These are phyloP conservation scores for Ardeotis arabs DNA, from an alignment of 2,113 vertebrate genomes.

Conservation along the genomic window DNA sequence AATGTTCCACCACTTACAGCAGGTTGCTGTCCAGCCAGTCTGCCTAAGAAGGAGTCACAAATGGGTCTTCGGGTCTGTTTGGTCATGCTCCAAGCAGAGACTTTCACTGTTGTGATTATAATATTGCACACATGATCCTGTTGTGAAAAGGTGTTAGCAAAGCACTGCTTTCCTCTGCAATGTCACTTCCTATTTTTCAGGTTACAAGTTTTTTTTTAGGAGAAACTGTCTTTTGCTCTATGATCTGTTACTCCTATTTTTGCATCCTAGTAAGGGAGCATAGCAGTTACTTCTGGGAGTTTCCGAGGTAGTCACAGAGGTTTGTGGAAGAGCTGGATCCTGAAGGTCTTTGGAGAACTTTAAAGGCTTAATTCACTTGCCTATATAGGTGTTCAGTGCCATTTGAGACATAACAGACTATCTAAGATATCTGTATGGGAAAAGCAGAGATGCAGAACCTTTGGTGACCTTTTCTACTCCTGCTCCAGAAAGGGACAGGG, in stretches of 20 bases:
- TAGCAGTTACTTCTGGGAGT: not conserved
- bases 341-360: not conserved
- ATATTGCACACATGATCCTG: not conserved
- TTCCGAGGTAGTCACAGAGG: not conserved
- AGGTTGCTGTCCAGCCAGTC: not conserved
- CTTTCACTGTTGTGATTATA: not conserved
- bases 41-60: not conserved
- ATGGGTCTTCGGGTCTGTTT: not conserved
- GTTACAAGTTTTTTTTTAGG: not conserved
- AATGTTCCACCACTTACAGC: not conserved
- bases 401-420: not conserved
- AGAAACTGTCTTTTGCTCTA: not conserved
- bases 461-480: not conserved
- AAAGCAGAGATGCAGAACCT: not conserved
- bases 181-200: not conserved
- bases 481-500: not conserved
- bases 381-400: not conserved
- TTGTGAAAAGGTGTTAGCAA: not conserved
- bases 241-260: not conserved
- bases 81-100: not conserved
- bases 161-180: not conserved
- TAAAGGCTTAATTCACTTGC: not conserved
- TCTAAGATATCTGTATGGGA: not conserved
- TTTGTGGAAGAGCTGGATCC: not conserved
- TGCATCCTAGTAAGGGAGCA: not conserved